These are phyloP conservation scores for Pangasius macronema DNA, from an alignment of 2,797 vertebrate genomes.

Conservation along the genomic window DNA sequence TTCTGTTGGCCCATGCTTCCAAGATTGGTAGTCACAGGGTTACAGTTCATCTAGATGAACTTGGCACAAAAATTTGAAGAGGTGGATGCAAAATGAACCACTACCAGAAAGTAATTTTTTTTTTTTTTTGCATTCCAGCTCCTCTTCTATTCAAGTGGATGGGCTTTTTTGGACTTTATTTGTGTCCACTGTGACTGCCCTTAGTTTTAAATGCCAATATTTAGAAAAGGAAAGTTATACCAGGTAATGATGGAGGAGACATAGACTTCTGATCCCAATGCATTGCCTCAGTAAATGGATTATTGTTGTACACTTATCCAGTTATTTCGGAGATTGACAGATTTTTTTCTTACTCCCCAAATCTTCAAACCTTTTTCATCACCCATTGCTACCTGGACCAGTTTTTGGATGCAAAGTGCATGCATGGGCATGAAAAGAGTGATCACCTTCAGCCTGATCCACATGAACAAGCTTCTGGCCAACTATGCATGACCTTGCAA, in stretches of 20 bases:
- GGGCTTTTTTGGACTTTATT: neutral
- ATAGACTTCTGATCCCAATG: neutral
- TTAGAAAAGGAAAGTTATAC: neutral
- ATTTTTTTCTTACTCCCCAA: neutral
- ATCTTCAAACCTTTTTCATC: slow-evolving; percentile 32
- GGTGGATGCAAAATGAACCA: neutral
- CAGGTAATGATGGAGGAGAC: neutral
- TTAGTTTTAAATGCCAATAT: neutral
- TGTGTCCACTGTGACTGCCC: neutral
- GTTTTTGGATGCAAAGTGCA: slow-evolving; percentile 7
- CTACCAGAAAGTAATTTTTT: neutral
- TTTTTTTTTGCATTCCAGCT: neutral
- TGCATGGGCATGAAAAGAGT: slow-evolving; percentile 15
- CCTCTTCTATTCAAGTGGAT: neutral
- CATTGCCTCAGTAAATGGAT: neutral
- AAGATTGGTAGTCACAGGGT: neutral
- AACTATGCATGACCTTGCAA: slow-evolving; percentile 41
- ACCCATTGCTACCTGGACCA: slow-evolving; percentile 19
- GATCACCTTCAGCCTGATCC: slow-evolving; percentile 25
- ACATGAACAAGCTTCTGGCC: neutral
- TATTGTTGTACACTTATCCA: too few relatives aligned
- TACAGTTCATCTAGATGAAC: neutral
- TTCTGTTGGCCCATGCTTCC: neutral
- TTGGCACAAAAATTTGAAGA: neutral
- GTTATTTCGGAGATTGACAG: neutral